Conservation (phyloP, 2,797 vertebrate species). For the Gambelia wislizenii region DNA sequence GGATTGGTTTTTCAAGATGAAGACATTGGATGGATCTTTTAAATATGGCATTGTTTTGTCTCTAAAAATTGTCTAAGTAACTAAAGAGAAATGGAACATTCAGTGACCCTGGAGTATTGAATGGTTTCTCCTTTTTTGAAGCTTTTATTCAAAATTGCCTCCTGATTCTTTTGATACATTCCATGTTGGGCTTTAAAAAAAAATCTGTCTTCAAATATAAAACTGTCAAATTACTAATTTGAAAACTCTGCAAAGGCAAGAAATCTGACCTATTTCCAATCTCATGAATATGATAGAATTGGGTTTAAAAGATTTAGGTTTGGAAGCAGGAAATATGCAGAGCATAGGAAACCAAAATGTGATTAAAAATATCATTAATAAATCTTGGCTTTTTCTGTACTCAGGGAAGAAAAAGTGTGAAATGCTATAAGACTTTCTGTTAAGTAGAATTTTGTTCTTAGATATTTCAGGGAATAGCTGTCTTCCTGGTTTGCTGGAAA, state of each 20-base stretch:
- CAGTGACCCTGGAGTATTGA: neutral
- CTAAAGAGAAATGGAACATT: neutral
- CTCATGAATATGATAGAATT: conserved; percentile 1
- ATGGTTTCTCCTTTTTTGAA: neutral
- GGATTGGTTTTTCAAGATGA: neutral
- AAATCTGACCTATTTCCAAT: neutral
- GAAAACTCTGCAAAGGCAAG: neutral
- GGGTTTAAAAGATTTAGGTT: neutral
- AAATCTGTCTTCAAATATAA: neutral
- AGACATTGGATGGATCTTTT: neutral
- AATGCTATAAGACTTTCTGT: neutral
- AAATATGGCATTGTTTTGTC: neutral
- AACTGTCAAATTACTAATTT: conserved; percentile 7
- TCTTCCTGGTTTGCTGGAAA: neutral
- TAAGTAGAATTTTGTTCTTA: neutral
- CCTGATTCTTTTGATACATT: neutral
- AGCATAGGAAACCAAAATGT: neutral
- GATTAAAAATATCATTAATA: neutral
- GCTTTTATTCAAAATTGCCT: neutral
- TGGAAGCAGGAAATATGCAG: neutral
- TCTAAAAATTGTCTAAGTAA: neutral
- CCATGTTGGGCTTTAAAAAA: too few relatives aligned
- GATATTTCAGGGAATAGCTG: neutral
- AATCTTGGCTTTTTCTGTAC: neutral
- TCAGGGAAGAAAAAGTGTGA: neutral